Percentiles rank a stretch among this genome's conserved stretches.
These are phyloP conservation scores for Pelusios castaneus DNA, from an alignment of 2,113 vertebrate species.

Conservation along the genomic window DNA sequence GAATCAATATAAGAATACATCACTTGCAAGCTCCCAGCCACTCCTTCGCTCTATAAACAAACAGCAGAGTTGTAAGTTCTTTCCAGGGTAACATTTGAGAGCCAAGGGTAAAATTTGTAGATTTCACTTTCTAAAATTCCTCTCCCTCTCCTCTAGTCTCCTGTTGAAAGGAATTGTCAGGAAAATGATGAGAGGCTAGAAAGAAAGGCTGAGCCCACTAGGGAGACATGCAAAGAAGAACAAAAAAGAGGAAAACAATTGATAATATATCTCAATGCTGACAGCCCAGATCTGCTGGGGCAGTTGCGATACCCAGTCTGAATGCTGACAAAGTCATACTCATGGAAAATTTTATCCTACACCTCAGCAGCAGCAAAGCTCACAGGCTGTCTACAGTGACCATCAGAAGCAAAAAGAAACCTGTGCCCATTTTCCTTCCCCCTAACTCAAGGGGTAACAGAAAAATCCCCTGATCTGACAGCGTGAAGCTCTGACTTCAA, in stretches of 20 bases:
- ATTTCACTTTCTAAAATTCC: neutral
- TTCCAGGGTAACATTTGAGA: neutral
- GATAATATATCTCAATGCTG: neutral
- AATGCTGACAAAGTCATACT: neutral
- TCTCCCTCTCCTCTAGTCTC: neutral
- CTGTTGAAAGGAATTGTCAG: neutral
- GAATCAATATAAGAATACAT: neutral
- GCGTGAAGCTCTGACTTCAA: neutral
- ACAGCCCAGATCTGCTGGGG: neutral
- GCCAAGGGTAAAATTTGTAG: neutral
- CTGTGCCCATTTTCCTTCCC: neutral
- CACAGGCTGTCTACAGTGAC: neutral
- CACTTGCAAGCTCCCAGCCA: neutral
- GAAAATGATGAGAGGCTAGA: neutral
- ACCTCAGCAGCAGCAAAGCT: fast-evolving
- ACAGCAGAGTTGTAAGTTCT: neutral
- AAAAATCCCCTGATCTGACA: neutral
- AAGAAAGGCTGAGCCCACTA: neutral
- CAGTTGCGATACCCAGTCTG: neutral
- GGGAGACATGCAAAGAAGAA: neutral
- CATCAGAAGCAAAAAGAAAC: neutral
- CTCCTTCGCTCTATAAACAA: neutral
- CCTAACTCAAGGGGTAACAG: neutral
- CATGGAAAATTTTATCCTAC: neutral
- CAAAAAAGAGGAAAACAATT: neutral